Evolutionary conservation across 2,113 vertebrate species (phyloP).

Genomic region (Pogonocichla stellata): DNA sequence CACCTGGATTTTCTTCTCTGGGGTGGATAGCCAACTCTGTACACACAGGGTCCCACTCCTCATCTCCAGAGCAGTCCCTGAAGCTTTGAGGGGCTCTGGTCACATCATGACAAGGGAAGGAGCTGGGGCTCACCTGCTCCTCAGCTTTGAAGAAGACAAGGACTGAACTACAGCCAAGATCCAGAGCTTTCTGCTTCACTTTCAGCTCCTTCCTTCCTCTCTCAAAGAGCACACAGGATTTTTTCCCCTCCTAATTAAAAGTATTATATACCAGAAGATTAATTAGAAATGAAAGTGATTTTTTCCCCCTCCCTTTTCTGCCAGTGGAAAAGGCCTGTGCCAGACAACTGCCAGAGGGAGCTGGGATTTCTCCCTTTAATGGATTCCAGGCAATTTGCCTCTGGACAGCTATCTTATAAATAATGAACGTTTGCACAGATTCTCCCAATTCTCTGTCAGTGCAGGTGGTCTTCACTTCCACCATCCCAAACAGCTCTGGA

Average conservation of each 20-base stretch:
- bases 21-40: background rate
- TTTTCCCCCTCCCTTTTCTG: background rate
- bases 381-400: slow-evolving; percentile 61
- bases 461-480: slow-evolving; percentile 41
- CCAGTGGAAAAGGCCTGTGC: slow-evolving; percentile 6
- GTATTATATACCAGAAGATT: slow-evolving; percentile 51
- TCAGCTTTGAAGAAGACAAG: background rate
- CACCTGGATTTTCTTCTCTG: background rate
- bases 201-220: slow-evolving; percentile 9
- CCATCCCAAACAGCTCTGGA: background rate
- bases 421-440: slow-evolving; percentile 45
- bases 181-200: background rate
- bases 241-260: background rate
- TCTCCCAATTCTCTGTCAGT: background rate
- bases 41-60: background rate
- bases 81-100: fast-evolving
- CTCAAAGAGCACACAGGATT: background rate
- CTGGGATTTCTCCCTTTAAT: slow-evolving; percentile 49
- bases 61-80: background rate
- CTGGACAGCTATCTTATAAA: slow-evolving; percentile 55
- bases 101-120: fast-evolving
- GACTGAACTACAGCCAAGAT: background rate
- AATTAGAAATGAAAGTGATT: slow-evolving; percentile 59
- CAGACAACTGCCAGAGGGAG: slow-evolving; percentile 5
- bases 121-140: background rate